These are phyloP conservation scores for Microcebus lehilahytsara DNA, from an alignment of 2,113 vertebrate species.

Conservation along the genomic window DNA sequence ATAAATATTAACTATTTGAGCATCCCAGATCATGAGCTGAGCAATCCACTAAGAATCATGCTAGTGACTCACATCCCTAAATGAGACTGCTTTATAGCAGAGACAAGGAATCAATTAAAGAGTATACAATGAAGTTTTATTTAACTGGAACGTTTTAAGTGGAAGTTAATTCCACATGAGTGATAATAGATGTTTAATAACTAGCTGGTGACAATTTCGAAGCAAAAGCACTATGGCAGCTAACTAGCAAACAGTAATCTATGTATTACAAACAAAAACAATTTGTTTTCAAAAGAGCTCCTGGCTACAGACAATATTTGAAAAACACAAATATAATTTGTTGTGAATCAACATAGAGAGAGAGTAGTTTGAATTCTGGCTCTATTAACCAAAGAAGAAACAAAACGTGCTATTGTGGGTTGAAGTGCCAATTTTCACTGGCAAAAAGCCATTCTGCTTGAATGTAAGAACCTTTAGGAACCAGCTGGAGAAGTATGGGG, in stretches of 20 bases:
- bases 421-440: slow-evolving; percentile 22
- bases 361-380: slow-evolving; percentile 57
- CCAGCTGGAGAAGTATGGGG: slow-evolving; percentile 42
- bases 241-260: slow-evolving; percentile 73
- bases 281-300: slow-evolving; percentile 33
- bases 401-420: neutral
- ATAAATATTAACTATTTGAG: neutral
- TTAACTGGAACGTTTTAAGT: slow-evolving; percentile 73
- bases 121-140: slow-evolving; percentile 68
- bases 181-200: slow-evolving; percentile 77
- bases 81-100: slow-evolving; percentile 41
- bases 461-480: slow-evolving; percentile 28
- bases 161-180: slow-evolving; percentile 75
- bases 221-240: slow-evolving; percentile 56
- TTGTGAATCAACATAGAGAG: neutral
- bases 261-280: slow-evolving; percentile 62
- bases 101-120: slow-evolving; percentile 66
- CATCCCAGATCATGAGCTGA: neutral
- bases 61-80: slow-evolving; percentile 56
- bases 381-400: slow-evolving; percentile 54
- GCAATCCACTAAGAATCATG: neutral
- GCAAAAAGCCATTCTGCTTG: slow-evolving; percentile 65
- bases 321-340: slow-evolving; percentile 10
- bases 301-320: neutral
- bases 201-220: slow-evolving; percentile 66